Conservation (phyloP, 1,140 invertebrate genomes). For the Leptinotarsa undecemlineata region DNA sequence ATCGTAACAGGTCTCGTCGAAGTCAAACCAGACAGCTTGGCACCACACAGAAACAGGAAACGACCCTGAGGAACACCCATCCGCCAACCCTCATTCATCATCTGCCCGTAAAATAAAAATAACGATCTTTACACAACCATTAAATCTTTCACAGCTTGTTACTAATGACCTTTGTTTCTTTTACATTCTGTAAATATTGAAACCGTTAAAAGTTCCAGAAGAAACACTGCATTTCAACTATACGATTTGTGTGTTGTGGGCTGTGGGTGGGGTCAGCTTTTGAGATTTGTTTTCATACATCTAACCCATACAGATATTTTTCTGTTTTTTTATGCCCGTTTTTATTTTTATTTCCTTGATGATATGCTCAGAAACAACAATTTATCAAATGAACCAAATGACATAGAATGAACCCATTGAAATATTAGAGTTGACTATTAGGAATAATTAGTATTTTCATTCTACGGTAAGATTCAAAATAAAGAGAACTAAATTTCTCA, state of each 20-base stretch:
- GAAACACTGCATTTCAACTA: not conserved
- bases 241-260: not conserved
- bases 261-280: not conserved
- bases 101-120: slow-evolving; percentile 44
- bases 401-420: no score
- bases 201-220: not conserved
- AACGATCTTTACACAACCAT: slow-evolving; percentile 32
- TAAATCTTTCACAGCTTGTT: slow-evolving; percentile 34
- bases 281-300: no score
- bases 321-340: no score
- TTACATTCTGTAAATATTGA: slow-evolving; percentile 9
- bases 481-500: no score
- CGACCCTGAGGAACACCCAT: slow-evolving; percentile 32
- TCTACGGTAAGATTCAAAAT: no score
- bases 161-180: slow-evolving; percentile 18
- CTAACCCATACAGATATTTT: no score
- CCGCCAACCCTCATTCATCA: slow-evolving; percentile 41
- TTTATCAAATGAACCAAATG: no score
- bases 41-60: slow-evolving; percentile 48
- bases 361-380: no score
- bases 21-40: slow-evolving; percentile 43
- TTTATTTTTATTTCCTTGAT: no score
- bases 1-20: slow-evolving; percentile 10
- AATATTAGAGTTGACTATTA: no score
- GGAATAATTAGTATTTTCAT: no score